Base-by-base conservation (phyloP, 1,140 invertebrate genomes). In the Megathymus violae region DNA sequence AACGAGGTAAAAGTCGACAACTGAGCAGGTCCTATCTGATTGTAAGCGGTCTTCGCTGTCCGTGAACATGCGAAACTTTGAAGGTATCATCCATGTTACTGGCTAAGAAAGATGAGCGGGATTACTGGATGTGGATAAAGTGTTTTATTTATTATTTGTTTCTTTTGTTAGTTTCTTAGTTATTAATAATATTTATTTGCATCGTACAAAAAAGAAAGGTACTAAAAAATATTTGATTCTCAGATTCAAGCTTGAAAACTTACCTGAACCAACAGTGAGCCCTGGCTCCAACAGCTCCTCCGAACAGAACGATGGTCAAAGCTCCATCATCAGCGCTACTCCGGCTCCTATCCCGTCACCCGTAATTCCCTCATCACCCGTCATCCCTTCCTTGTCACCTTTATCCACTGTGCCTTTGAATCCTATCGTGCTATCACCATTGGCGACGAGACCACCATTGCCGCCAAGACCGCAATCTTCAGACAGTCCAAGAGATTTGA, bases 271-370 rank as follows among this genome's bases (percentile, higher is more conserved):
- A 11, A 88, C 88, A 5, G 71, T 91, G 4, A 91, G 89, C 67
- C 89, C 89, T 0, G 88, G 89, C 1, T 91, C 89, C 0, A 91
- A 91, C 60, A 91, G 89, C 44, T 91, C 91, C 0, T 91, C 89
- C 0, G 88, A 91, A 60, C 81, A 87, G 14, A 88, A 89, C 44
- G 89, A 89, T 1, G 82, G 69, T 11, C 88, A 89, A 51, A 85
- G 82, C 43, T 88, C 84, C 9, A 88, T 91, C 6, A 88, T 91
- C 31, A 80, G 81, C 13, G 82, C 83, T 0, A 56, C 78, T 0
- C 71, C 69, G 22, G 22, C 67, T 5, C 36, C 59, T 6, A 68
- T 71, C 11, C 62, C 69, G 15, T 67, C 14, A 47, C 40, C 54
- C 1, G 9, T 56, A 19, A 14, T 59, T 22, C 58, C 44, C 9